Conservation (phyloP, 2,797 vertebrate genomes). For the Phrynocephalus guinanensis region DNA sequence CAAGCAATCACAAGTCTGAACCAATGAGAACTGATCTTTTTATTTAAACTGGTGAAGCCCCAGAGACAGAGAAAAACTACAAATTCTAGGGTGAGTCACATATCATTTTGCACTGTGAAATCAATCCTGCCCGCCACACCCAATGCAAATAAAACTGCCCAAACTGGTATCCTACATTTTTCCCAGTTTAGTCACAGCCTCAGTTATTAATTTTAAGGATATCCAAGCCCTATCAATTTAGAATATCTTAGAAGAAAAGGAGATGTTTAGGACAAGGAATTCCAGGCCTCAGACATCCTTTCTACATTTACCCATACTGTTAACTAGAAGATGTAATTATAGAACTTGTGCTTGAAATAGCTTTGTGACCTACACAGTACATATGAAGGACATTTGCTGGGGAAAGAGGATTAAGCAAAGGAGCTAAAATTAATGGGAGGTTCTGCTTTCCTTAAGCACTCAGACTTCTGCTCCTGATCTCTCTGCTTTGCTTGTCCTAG, state of each 20-base stretch:
- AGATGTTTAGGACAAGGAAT: background rate
- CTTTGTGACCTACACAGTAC: background rate
- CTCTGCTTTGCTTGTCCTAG: background rate
- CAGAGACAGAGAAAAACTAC: too few species aligned
- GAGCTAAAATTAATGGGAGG: slow-evolving; percentile 30
- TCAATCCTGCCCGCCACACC: too few species aligned
- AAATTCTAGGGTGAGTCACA: too few species aligned
- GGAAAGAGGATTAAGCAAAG: slow-evolving; percentile 39
- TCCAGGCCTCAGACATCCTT: background rate
- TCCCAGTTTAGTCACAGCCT: background rate
- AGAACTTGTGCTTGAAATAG: slow-evolving; percentile 32
- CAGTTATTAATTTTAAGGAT: background rate
- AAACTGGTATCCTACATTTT: too few species aligned
- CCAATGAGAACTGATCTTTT: too few species aligned
- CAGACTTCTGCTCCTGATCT: background rate
- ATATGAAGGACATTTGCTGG: slow-evolving; percentile 23
- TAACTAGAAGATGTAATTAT: slow-evolving; percentile 28
- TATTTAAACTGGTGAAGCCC: too few species aligned
- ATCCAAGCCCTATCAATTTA: background rate
- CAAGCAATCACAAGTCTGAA: too few species aligned
- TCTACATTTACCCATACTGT: background rate
- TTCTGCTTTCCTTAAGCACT: background rate
- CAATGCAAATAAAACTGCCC: too few species aligned
- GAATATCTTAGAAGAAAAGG: background rate
- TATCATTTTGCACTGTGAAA: too few species aligned